A percentile compares a stretch with the other conserved stretches of the same genome.
Evolutionary conservation across 1,140 invertebrate species (phyloP).

Genomic region (Ips typographus): DNA sequence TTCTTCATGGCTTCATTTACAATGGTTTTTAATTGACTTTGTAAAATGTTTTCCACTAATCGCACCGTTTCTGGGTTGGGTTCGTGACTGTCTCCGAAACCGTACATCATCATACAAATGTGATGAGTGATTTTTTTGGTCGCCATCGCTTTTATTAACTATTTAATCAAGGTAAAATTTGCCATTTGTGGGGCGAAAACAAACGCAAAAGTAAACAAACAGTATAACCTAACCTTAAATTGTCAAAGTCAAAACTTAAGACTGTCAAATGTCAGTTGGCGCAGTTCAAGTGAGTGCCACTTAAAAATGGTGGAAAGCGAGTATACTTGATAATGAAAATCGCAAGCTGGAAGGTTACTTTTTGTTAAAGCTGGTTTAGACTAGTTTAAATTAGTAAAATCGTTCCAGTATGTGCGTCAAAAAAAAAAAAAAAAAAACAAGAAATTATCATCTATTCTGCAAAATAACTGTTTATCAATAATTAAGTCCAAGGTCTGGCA

Average conservation of each 20-base stretch:
- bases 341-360: no score
- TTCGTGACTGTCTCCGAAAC: slow-evolving; percentile 68
- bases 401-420: no score
- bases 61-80: slow-evolving; percentile 66
- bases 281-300: no score
- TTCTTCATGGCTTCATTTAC: slow-evolving; percentile 60
- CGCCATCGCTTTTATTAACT: background rate
- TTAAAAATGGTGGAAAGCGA: no score
- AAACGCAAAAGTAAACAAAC: background rate
- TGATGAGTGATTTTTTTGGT: slow-evolving; percentile 52
- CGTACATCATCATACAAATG: slow-evolving; percentile 72
- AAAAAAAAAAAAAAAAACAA: no score
- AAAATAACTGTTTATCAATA: no score
- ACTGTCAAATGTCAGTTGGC: no score
- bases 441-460: no score
- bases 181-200: background rate
- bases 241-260: background rate
- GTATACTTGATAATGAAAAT: no score
- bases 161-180: background rate
- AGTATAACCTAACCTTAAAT: background rate
- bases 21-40: slow-evolving; percentile 62
- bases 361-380: no score
- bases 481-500: no score
- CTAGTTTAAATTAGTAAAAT: no score
- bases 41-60: slow-evolving; percentile 67